Evolutionary conservation across 1,140 invertebrate genomes (phyloP).

Genomic region (Aphidius ervi): DNA sequence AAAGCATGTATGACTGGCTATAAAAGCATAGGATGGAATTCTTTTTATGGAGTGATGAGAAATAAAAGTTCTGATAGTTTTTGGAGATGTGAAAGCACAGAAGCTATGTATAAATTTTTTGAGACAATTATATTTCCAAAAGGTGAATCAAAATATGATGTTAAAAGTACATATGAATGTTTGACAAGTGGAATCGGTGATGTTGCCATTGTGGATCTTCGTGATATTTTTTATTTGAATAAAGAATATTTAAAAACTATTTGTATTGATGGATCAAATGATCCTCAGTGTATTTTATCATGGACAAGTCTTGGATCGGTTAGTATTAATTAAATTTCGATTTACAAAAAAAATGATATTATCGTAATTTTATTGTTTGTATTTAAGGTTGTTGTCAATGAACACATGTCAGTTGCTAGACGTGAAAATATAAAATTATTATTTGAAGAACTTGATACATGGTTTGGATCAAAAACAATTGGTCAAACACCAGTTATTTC

Average conservation of each 20-base stretch:
- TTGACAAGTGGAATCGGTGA: constrained; percentile 74
- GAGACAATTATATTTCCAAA: constrained; percentile 34
- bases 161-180: constrained; percentile 65
- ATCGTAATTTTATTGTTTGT: background rate
- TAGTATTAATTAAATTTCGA: constrained; percentile 19
- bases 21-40: constrained; percentile 60
- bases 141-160: constrained; percentile 17
- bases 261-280: constrained; percentile 50
- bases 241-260: constrained; percentile 30
- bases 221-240: background rate
- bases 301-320: constrained; percentile 62
- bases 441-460: constrained; percentile 61
- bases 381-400: constrained; percentile 56
- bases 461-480: constrained; percentile 63
- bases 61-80: constrained; percentile 40
- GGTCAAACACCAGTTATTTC: constrained; percentile 60
- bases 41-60: constrained; percentile 50
- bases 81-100: constrained; percentile 44
- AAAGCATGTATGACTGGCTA: constrained; percentile 68
- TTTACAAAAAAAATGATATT: background rate
- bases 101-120: constrained; percentile 59
- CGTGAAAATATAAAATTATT: constrained; percentile 63
- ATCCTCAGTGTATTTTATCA: constrained; percentile 62
- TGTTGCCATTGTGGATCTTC: constrained; percentile 77
- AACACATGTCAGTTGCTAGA: constrained; percentile 54